Base-by-base conservation (phyloP, 2,888 invertebrate species). In the Epinotia nisella region DNA sequence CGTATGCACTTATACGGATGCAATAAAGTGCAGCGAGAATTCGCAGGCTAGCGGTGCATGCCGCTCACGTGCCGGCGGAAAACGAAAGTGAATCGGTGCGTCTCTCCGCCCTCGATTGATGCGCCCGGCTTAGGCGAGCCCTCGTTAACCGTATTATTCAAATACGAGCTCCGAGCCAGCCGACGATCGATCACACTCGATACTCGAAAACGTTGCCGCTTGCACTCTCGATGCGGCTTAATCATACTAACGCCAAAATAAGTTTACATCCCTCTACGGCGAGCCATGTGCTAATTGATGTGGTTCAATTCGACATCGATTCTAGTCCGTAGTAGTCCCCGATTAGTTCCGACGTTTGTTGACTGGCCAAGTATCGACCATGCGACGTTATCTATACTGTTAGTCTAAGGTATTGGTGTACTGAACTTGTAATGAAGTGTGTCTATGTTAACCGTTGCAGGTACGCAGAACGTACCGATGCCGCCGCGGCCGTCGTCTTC, bases 381-480 rank as follows among this genome's bases (percentile, higher is more conserved):
- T 58, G 58, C 13, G 3, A 56, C 7, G n/a, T 29, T 1, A n/a
- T n/a, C n/a, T n/a, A 15, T 2, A 0, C 1, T n/a, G 2, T 29
- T 24, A 24, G 15, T 15, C 9, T 39, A 55, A 55, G 71, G 39
- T 24, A 59, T 53, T 24, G 45, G 19, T 19, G 19, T 53, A 39
- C 61, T 21, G 24, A 21, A 2, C 45, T 21, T 13, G 39, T 61
- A 24, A 24, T 19, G 13, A 59, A 55, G 19, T 71, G 29, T 59
- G 19, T 68, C n/a, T 49, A 9, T 65, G 67, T 67, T 74, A 9
- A 58, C 56, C 21, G 45, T 94, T 92, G 55, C 91, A 97, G 97
- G 97, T 88, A 97, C 96, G 91, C 97, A 97, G 96, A 98, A 97
- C 96, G 96, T 98, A 96, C 97, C 98, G 94, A 98, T 98, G 97